Evolutionary conservation across 1,140 invertebrate species (phyloP).

Genomic region (Mamestra configurata): DNA sequence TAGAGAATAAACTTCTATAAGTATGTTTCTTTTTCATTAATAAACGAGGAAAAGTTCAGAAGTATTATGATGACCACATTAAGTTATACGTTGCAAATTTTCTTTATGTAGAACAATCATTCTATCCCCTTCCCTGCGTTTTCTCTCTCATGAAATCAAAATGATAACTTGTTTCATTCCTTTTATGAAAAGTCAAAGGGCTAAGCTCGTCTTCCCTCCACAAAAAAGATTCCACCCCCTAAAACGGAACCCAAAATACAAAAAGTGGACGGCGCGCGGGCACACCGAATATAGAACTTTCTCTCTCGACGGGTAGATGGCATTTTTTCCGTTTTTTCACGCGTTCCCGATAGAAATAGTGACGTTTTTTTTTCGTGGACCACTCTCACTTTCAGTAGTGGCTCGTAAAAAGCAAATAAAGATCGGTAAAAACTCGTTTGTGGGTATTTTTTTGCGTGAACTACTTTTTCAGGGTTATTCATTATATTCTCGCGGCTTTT

Average conservation of each 20-base stretch:
- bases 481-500: conserved; percentile 74
- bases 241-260: conserved; percentile 41
- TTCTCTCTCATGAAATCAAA: neutral
- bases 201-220: neutral
- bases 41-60: too few relatives aligned
- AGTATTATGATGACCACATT: too few relatives aligned
- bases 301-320: conserved; percentile 71
- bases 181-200: conserved; percentile 3
- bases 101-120: too few relatives aligned
- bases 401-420: conserved; percentile 85
- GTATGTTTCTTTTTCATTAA: too few relatives aligned
- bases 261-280: conserved; percentile 32
- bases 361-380: conserved; percentile 80
- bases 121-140: neutral
- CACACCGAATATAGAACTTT: conserved; percentile 83
- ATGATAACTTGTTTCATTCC: neutral
- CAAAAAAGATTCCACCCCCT: neutral
- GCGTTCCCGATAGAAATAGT: conserved; percentile 84
- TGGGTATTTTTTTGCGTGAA: conserved; percentile 69
- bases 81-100: too few relatives aligned
- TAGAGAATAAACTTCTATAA: too few relatives aligned
- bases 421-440: conserved; percentile 80
- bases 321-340: conserved; percentile 78
- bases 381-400: conserved; percentile 82
- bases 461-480: conserved; percentile 75